Conservation (phyloP, 2,797 vertebrate genomes). For the Cercopithecus neglectus region DNA sequence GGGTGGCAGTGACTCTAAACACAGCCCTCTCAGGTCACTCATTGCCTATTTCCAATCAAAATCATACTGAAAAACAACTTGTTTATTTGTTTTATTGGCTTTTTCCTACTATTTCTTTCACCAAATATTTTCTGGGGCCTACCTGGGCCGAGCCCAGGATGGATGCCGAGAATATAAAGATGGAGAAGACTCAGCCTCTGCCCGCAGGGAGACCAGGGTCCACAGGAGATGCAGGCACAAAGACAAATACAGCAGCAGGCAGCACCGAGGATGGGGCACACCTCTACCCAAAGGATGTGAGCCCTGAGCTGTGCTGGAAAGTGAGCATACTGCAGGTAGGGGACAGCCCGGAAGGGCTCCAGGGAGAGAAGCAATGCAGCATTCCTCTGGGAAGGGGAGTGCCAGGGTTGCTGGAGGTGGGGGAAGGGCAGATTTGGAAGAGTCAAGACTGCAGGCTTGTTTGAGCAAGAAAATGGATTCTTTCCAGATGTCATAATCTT, state of each 20-base stretch:
- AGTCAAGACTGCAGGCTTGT: background rate
- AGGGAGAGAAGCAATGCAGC: background rate
- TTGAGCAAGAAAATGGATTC: background rate
- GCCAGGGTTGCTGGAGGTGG: rapidly evolving
- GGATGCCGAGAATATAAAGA: background rate
- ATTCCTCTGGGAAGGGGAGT: background rate
- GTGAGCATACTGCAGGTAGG: background rate
- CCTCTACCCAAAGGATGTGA: background rate
- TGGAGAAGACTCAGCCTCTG: background rate
- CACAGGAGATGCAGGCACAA: background rate
- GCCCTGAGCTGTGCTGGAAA: background rate
- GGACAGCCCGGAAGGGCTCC: background rate
- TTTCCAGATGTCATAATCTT: background rate
- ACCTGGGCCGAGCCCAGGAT: background rate
- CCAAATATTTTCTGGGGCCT: background rate
- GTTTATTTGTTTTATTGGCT: background rate
- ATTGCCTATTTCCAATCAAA: background rate
- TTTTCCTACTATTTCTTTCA: background rate
- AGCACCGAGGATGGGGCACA: rapidly evolving
- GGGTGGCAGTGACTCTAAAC: background rate
- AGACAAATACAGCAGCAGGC: background rate
- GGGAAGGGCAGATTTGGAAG: background rate
- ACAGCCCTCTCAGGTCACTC: background rate
- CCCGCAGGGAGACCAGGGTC: background rate
- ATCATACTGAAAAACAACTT: background rate